A percentile compares a stretch with the other conserved stretches of the same genome.
phyloP scores from a whole-genome alignment of 2,888 invertebrate species.

The Troides oblongomaculatus region DNA sequence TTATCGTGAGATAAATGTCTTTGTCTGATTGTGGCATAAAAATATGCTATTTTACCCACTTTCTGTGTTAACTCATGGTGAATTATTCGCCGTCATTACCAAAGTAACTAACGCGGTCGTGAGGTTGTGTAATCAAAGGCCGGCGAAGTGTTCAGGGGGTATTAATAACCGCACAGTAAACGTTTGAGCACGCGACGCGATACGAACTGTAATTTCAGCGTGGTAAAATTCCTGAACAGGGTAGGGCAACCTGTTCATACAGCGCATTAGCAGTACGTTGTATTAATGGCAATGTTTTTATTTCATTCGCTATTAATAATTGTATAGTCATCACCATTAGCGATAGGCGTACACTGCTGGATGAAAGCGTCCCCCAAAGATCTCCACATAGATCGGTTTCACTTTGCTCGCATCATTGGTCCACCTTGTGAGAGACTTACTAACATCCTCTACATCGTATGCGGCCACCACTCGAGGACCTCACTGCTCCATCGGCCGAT shows the following conservation, averaged over 20 bases:
- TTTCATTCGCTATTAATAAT: no score
- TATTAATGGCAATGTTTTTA: not conserved
- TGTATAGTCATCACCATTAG: no score
- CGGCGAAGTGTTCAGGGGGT: not conserved
- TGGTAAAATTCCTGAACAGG: not conserved
- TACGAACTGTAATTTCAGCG: constrained; percentile 1
- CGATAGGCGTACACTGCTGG: no score
- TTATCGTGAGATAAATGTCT: no score
- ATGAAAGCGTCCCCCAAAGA: no score
- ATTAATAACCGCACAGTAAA: constrained; percentile 12
- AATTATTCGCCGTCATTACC: not conserved
- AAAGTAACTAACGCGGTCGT: not conserved
- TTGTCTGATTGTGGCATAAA: not conserved
- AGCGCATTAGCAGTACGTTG: not conserved
- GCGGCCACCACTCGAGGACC: no score
- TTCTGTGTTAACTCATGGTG: not conserved
- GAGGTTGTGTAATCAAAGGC: constrained; percentile 9
- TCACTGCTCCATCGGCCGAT: no score
- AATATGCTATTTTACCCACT: not conserved
- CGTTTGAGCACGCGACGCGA: constrained; percentile 12
- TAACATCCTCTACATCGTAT: no score
- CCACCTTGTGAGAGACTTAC: no score
- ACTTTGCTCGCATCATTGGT: no score
- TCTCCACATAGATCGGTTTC: no score
- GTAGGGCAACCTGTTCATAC: not conserved